A percentile compares a stretch with the other conserved stretches of the same genome.
phyloP scores from a whole-genome alignment of 1,140 invertebrate species.

The Phymorhynchus buccinoides region DNA sequence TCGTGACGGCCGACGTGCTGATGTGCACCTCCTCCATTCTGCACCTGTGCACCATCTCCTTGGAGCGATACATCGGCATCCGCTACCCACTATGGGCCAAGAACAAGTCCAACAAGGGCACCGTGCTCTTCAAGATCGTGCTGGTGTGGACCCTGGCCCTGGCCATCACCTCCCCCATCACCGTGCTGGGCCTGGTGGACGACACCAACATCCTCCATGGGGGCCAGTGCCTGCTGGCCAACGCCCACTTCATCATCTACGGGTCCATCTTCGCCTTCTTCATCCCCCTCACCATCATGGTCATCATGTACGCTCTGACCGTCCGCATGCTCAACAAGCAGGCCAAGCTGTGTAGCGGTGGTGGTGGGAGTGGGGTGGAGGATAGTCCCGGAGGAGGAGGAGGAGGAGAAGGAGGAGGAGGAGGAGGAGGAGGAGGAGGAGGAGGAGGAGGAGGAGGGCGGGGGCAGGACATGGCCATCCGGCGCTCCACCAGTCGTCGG shows the following conservation, averaged over 20 bases:
- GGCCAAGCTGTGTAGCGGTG: constrained; percentile 56
- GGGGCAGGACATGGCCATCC: constrained; percentile 62
- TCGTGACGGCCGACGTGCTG: constrained; percentile 93
- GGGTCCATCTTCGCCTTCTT: constrained; percentile 96
- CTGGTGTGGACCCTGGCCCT: constrained; percentile 91
- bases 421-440: constrained; percentile 36
- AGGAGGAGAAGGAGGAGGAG: constrained; percentile 41
- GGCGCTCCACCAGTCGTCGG: constrained; percentile 58
- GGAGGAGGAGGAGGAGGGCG: constrained; percentile 49
- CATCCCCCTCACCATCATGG: constrained; percentile 94
- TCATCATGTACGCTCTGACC: constrained; percentile 92
- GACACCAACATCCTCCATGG: constrained; percentile 71
- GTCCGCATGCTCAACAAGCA: constrained; percentile 77
- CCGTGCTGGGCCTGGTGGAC: constrained; percentile 84
- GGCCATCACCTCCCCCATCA: constrained; percentile 89
- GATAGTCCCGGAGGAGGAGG: constrained; percentile 36
- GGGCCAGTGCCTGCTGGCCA: constrained; percentile 80
- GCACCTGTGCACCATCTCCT: constrained; percentile 73
- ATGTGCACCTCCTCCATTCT: constrained; percentile 94
- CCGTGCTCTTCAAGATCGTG: constrained; percentile 90
- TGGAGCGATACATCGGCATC: constrained; percentile 86
- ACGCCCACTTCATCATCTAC: constrained; percentile 85
- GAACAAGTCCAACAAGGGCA: constrained; percentile 84
- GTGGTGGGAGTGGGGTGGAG: constrained; percentile 37
- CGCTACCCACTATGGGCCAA: constrained; percentile 84